Percentiles rank a stretch among this genome's conserved stretches.
phyloP scores from a whole-genome alignment of 2,888 invertebrate species.

The Chloroclysta siterata region DNA sequence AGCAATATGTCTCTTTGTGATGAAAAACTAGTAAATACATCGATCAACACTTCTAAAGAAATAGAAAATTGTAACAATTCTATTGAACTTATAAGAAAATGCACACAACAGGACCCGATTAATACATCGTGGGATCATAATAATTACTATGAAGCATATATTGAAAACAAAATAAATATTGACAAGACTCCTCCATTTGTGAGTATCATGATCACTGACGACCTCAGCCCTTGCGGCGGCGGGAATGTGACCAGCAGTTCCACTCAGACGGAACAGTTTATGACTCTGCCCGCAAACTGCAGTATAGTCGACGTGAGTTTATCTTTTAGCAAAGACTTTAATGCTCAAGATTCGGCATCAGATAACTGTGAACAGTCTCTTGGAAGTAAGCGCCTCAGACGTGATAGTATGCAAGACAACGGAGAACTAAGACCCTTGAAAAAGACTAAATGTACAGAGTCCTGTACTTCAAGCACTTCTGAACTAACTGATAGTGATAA shows the following conservation, averaged over 20 bases:
- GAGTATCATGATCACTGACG: constrained; percentile 64
- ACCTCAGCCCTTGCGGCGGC: constrained; percentile 46
- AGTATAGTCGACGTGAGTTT: constrained; percentile 61
- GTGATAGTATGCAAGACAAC: constrained; percentile 57
- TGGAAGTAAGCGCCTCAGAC: constrained; percentile 63
- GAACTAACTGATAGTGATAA: constrained; percentile 58
- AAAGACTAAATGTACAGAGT: constrained; percentile 66
- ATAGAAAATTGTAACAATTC: constrained; percentile 54
- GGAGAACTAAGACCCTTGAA: constrained; percentile 62
- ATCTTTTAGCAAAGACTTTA: constrained; percentile 65
- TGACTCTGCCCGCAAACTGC: constrained; percentile 51
- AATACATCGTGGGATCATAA: constrained; percentile 71
- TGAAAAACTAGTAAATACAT: constrained; percentile 37
- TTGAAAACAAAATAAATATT: constrained; percentile 54
- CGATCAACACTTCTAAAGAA: constrained; percentile 51
- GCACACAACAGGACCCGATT: constrained; percentile 51
- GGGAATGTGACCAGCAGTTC: constrained; percentile 56
- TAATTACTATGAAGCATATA: constrained; percentile 49
- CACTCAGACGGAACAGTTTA: constrained; percentile 64
- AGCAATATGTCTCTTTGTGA: constrained; percentile 48
- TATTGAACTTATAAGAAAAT: constrained; percentile 71
- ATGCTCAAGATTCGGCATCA: constrained; percentile 56
- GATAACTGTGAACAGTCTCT: constrained; percentile 58
- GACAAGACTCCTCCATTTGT: constrained; percentile 66
- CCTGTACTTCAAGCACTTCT: constrained; percentile 61